Conservation (phyloP, 1,140 invertebrate genomes). For the Hyposmocoma kahamanoa region DNA sequence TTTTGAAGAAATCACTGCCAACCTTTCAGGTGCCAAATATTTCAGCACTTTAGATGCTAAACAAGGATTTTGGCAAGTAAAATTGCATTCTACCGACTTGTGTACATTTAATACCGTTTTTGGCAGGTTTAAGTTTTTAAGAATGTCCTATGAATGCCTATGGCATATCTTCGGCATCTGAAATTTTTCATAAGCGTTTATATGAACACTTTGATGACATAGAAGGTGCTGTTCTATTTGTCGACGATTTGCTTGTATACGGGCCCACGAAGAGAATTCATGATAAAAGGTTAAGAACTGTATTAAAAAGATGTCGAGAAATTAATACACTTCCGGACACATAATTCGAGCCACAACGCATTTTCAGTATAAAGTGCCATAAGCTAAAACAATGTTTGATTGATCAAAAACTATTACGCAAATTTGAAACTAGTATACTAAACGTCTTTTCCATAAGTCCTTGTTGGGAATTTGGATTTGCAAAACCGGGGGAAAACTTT, state of each 20-base stretch:
- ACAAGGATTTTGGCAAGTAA: slow-evolving; percentile 6
- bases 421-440: too few species aligned
- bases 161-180: slow-evolving; percentile 1
- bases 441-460: too few species aligned
- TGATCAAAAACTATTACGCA: too few species aligned
- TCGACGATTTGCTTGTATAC: slow-evolving; percentile 1
- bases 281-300: background rate
- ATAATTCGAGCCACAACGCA: too few species aligned
- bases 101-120: slow-evolving; percentile 6
- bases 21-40: slow-evolving; percentile 1
- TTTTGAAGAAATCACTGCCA: background rate
- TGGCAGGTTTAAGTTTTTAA: slow-evolving; percentile 4
- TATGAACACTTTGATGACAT: slow-evolving; percentile 5
- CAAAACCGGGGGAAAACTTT: too few species aligned
- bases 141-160: background rate
- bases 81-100: background rate
- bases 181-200: background rate
- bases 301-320: background rate
- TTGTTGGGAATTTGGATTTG: too few species aligned
- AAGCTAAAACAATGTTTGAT: too few species aligned
- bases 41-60: slow-evolving; percentile 5
- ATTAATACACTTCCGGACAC: too few species aligned
- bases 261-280: background rate
- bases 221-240: slow-evolving; percentile 8
- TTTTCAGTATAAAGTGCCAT: too few species aligned